Percentiles rank a stretch among this genome's conserved stretches.
Conservation (phyloP, 2,113 vertebrate genomes). For the Phylloscopus trochilus region DNA sequence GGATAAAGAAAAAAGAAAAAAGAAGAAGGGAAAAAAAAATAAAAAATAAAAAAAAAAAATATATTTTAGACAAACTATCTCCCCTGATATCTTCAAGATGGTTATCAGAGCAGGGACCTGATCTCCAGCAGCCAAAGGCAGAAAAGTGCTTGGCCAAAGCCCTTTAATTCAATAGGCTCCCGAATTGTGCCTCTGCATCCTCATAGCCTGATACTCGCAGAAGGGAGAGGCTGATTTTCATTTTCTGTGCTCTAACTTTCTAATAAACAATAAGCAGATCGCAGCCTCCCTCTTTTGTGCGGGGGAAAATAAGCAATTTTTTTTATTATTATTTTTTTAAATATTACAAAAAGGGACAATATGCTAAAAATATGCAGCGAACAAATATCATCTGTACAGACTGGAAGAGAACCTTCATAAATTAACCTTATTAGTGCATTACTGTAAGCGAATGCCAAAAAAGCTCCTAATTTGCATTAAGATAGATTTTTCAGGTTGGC, state of each 20-base stretch:
- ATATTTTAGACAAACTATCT: neutral
- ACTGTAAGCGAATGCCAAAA: constrained; percentile 99
- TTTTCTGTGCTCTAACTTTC: constrained; percentile 62
- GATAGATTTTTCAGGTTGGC: constrained; percentile 99
- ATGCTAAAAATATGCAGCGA: constrained; percentile 89
- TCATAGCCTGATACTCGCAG: neutral
- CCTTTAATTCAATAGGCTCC: constrained; percentile 47
- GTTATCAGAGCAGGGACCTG: neutral
- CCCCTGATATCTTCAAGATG: neutral
- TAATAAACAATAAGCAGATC: constrained; percentile 67
- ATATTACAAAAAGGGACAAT: constrained; percentile 88
- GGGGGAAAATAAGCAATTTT: constrained; percentile 72
- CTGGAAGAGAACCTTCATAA: constrained; percentile 99
- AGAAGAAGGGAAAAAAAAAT: neutral
- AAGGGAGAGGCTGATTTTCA: constrained; percentile 48
- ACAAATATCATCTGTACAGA: constrained; percentile 98
- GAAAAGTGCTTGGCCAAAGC: neutral
- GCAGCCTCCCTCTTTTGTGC: constrained; percentile 70
- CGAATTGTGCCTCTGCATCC: constrained; percentile 48
- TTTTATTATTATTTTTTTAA: constrained; percentile 70
- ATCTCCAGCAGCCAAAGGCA: constrained; percentile 20
- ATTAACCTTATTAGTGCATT: constrained; percentile 99
- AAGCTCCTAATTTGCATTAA: constrained; percentile 99
- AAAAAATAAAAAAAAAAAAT: neutral
- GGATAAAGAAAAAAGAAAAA: neutral